These are phyloP conservation scores for Adelges cooleyi DNA, from an alignment of 1,140 invertebrate species.

Conservation along the genomic window DNA sequence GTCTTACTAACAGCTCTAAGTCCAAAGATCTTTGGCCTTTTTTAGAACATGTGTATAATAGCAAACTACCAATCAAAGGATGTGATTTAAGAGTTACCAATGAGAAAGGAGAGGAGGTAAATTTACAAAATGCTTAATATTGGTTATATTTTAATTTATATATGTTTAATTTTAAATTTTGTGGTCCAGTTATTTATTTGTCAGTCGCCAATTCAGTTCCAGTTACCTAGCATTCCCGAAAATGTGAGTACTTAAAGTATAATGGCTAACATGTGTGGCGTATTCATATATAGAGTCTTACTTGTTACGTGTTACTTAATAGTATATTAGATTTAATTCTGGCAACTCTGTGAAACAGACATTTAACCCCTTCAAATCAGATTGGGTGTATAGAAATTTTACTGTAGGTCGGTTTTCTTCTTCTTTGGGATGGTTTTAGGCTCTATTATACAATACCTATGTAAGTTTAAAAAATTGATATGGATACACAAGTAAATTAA, in stretches of 20 bases:
- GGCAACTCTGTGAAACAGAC: too few relatives aligned
- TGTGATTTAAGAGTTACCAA: slow-evolving; percentile 25
- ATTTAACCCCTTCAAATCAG: too few relatives aligned
- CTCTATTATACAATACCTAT: too few relatives aligned
- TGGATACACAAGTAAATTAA: too few relatives aligned
- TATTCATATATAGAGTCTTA: too few relatives aligned
- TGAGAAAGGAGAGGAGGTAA: slow-evolving; percentile 10
- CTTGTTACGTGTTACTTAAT: too few relatives aligned
- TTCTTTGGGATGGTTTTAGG: too few relatives aligned
- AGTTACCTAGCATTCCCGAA: slow-evolving; percentile 83
- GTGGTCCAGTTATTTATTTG: slow-evolving; percentile 49
- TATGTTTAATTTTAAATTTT: not conserved
- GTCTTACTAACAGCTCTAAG: slow-evolving; percentile 43
- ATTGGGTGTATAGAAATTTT: too few relatives aligned
- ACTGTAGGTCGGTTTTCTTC: too few relatives aligned
- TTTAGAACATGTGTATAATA: slow-evolving; percentile 52
- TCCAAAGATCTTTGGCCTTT: slow-evolving; percentile 48
- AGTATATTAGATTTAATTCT: too few relatives aligned
- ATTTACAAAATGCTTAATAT: not conserved
- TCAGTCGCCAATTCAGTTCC: slow-evolving; percentile 62
- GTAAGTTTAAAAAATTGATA: too few relatives aligned
- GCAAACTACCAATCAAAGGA: slow-evolving; percentile 42
- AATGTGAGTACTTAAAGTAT: slow-evolving; percentile 81
- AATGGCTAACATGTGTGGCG: too few relatives aligned
- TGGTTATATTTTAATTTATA: not conserved